These are phyloP conservation scores for Unio delphinus DNA, from an alignment of 2,888 invertebrate genomes.

Conservation along the genomic window DNA sequence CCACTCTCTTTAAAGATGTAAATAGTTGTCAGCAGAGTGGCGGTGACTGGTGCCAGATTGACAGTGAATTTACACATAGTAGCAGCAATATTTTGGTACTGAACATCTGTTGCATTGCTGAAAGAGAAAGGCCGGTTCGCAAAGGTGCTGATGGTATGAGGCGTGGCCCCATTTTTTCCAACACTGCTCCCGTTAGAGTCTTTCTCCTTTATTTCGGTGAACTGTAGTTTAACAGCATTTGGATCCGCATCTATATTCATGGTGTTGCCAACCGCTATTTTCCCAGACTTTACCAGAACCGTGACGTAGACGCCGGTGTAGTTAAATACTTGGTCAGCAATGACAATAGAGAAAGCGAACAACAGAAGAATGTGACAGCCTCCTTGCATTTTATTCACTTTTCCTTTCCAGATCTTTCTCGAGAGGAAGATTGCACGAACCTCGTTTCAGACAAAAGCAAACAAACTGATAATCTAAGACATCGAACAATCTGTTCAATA, in stretches of 20 bases:
- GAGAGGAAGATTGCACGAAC: too few species aligned
- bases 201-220: constrained; percentile 8
- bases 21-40: neutral
- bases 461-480: too few species aligned
- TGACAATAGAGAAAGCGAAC: too few species aligned
- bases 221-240: constrained; percentile 6
- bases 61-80: constrained; percentile 2
- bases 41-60: neutral
- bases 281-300: constrained; percentile 9
- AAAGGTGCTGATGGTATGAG: constrained; percentile 10
- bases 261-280: constrained; percentile 4
- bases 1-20: constrained; percentile 9
- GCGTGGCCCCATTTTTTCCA: neutral
- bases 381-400: too few species aligned
- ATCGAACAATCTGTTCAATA: too few species aligned
- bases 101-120: neutral
- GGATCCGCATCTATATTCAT: constrained; percentile 7
- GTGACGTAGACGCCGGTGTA: neutral
- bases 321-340: too few species aligned
- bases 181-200: neutral
- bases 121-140: neutral
- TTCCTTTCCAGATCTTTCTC: too few species aligned
- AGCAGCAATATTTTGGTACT: constrained; percentile 1
- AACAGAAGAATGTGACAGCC: too few species aligned
- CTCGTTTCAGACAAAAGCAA: too few species aligned